Conservation (phyloP, 2,797 vertebrate genomes). For the Acanthiza pusilla region DNA sequence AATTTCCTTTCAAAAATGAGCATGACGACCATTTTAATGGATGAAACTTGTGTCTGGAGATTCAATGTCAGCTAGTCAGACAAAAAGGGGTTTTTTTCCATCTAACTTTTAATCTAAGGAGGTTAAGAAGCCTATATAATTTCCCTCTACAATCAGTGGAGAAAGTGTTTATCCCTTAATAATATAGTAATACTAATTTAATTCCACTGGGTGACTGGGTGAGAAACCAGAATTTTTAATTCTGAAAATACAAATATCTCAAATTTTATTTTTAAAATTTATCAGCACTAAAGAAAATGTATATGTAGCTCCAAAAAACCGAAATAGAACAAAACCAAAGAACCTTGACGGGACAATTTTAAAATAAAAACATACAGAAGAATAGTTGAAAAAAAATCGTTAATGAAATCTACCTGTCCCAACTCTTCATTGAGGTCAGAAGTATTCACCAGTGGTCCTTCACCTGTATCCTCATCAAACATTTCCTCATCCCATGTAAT, state of each 20-base stretch:
- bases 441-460: conserved; percentile 93
- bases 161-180: background rate
- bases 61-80: background rate
- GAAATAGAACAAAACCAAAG: background rate
- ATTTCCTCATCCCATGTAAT: conserved; percentile 97
- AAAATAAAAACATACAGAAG: background rate
- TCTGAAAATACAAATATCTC: background rate
- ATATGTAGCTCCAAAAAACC: background rate
- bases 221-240: background rate
- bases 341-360: background rate
- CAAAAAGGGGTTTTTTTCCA: background rate
- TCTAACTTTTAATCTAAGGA: background rate
- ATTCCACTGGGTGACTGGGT: background rate
- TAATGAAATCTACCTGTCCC: conserved; percentile 82
- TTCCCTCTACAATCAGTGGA: background rate
- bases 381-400: background rate
- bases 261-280: background rate
- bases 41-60: background rate
- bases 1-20: background rate
- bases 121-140: background rate
- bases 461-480: conserved; percentile 88
- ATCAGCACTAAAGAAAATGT: background rate
- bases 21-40: background rate
- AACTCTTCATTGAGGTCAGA: conserved; percentile 97
- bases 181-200: background rate